Base-by-base conservation (phyloP, 1,140 invertebrate genomes). In the Drosophila lini region DNA sequence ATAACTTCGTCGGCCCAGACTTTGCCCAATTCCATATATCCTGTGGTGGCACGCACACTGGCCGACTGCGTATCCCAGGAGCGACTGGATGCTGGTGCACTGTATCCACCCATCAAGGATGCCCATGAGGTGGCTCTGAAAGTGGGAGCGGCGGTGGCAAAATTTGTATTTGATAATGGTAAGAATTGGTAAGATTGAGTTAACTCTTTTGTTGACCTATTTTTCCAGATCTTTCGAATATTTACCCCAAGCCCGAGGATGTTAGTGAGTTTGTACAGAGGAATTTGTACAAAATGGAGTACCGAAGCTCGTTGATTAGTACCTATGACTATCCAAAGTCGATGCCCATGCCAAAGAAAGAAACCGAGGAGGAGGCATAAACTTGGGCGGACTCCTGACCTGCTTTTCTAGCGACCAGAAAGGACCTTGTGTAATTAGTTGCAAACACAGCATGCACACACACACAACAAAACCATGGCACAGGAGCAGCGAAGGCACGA, bases 81-180 rank as follows among this genome's bases (percentile, higher is more conserved):
- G 13, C 96, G 98, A 92, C 93, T 99, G 28, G 94, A 94, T 0
- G 94, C 95, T 41, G 98, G 98, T 10, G 96, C 97, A 71, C 94
- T 99, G 16, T 99, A 99, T 92, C 99, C 99, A 15, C 96, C 98
- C 0, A 93, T 99, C 15, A 93, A 94, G 9, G 95, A 95, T 6
- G 98, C 99, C 81, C 94, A 95, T 59, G 94, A 97, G 22, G 96
- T 98, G 57, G 99, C 98, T 0, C 83, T 98, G 1, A 94, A 95
- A 64, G 98, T 99, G 77, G 98, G 98, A 1, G 94, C 94, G 1
- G 94, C 95, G 74, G 93, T 99, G 64, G 96, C 96, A 13, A 94
- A 98, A 75, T 96, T 97, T 92, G 96, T 97, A 5, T 99, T 98
- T 84, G 93, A 95, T 7, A 61, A 82, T 16, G 19, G 80, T 81